Conservation (phyloP, 2,797 vertebrate species). For the Galaxias olidus region DNA sequence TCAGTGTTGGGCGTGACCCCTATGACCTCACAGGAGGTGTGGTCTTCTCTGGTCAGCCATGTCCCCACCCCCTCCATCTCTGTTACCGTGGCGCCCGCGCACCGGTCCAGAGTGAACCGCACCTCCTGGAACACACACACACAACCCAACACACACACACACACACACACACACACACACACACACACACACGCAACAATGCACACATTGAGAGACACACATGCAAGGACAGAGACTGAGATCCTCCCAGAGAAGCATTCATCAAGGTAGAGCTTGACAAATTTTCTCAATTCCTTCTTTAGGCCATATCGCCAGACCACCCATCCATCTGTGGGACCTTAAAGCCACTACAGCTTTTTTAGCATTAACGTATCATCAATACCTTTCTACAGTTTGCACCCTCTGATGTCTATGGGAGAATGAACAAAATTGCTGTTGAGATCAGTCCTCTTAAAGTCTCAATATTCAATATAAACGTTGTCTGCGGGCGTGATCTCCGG, state of each 20-base stretch:
- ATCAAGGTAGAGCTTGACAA: slow-evolving; percentile 1
- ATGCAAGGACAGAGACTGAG: not conserved
- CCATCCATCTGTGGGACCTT: too few relatives aligned
- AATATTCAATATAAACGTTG: too few relatives aligned
- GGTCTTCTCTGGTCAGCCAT: slow-evolving; percentile 82
- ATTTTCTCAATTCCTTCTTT: not conserved
- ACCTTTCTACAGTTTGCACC: too few relatives aligned
- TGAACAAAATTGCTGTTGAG: too few relatives aligned
- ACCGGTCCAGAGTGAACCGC: slow-evolving; percentile 82
- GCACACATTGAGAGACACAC: not conserved
- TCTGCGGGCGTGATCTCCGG: too few relatives aligned
- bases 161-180: not conserved
- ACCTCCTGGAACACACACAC: slow-evolving; percentile 63
- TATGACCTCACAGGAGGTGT: slow-evolving; percentile 79
- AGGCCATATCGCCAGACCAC: too few relatives aligned
- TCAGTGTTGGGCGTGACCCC: slow-evolving; percentile 76
- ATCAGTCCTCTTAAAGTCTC: too few relatives aligned
- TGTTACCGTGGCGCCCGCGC: slow-evolving; percentile 73
- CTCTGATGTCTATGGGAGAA: too few relatives aligned
- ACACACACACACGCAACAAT: not conserved
- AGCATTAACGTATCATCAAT: too few relatives aligned
- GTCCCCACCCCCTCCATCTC: slow-evolving; percentile 84
- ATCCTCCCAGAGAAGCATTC: not conserved
- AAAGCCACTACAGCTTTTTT: too few relatives aligned
- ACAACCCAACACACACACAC: not conserved